Conservation (phyloP, 2,888 invertebrate genomes). For the Salpingus planirostris region DNA sequence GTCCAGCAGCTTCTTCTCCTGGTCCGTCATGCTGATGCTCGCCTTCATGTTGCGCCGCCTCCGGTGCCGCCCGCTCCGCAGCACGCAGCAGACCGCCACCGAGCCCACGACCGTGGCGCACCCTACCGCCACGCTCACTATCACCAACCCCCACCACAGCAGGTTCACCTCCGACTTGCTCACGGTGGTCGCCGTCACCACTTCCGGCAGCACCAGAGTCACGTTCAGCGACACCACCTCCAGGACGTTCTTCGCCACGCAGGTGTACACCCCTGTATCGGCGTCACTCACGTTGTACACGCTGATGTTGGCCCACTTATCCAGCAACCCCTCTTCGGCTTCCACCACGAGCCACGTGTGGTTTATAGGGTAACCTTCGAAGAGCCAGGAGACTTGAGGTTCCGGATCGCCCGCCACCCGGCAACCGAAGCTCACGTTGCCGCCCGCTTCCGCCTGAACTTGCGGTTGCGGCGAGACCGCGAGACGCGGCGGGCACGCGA, state of each 20-base stretch:
- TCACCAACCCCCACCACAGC: conserved; percentile 61
- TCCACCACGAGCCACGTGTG: conserved; percentile 43
- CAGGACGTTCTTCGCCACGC: conserved; percentile 62
- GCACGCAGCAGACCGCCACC: conserved; percentile 50
- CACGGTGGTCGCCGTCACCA: conserved; percentile 69
- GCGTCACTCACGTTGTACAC: conserved; percentile 72
- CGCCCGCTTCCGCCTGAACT: conserved; percentile 68
- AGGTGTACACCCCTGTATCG: conserved; percentile 79
- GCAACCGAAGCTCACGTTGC: conserved; percentile 74
- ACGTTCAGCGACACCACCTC: conserved; percentile 54
- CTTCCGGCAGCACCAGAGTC: conserved; percentile 57
- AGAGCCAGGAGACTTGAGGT: conserved; percentile 74
- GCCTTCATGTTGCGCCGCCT: conserved; percentile 64
- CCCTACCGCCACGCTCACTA: conserved; percentile 60
- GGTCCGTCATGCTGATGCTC: conserved; percentile 77
- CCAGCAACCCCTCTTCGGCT: conserved; percentile 41
- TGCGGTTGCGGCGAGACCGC: conserved; percentile 27
- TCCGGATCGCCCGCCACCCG: conserved; percentile 75
- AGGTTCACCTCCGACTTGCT: conserved; percentile 64
- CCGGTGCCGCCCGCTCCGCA: conserved; percentile 45
- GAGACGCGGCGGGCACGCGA: conserved; percentile 75
- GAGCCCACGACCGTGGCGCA: conserved; percentile 52
- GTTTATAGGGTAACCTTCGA: conserved; percentile 61
- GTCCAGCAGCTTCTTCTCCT: conserved; percentile 78
- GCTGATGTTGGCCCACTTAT: conserved; percentile 71